A percentile compares a stretch with the other conserved stretches of the same genome.
These are phyloP conservation scores for Muraenolepis orangiensis DNA, from an alignment of 2,797 vertebrate genomes.

Conservation along the genomic window DNA sequence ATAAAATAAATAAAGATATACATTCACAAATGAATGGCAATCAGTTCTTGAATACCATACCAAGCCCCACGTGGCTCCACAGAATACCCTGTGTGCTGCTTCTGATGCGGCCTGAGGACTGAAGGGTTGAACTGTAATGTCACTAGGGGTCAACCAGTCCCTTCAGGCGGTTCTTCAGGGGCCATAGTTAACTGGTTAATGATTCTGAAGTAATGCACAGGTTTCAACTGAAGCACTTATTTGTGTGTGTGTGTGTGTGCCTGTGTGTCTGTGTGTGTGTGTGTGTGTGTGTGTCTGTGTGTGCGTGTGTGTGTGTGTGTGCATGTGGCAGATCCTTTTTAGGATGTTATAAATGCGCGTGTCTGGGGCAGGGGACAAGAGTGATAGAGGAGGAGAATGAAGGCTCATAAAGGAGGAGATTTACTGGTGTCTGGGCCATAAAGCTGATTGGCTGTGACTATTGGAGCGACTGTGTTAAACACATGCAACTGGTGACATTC, in stretches of 20 bases:
- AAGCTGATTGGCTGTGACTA: conserved; percentile 55
- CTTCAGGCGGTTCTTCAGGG: conserved; percentile 10
- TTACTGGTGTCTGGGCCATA: conserved; percentile 43
- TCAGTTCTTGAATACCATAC: background rate
- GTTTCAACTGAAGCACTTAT: conserved; percentile 1
- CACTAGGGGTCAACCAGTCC: background rate
- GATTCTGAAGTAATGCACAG: conserved; percentile 10
- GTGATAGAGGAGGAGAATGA: conserved; percentile 25
- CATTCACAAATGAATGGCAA: background rate
- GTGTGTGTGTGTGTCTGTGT: conserved; percentile 21
- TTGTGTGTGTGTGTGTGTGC: conserved; percentile 19
- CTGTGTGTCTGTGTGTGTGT: conserved; percentile 7
- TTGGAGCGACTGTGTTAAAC: conserved; percentile 10
- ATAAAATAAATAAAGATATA: too few relatives aligned
- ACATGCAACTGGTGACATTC: conserved; percentile 12
- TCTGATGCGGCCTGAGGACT: background rate
- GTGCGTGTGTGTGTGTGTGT: conserved; percentile 6
- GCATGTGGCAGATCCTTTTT: conserved; percentile 35
- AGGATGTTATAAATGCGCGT: conserved; percentile 37
- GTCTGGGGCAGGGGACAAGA: conserved; percentile 29
- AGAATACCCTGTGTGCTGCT: background rate
- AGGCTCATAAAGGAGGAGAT: conserved; percentile 50
- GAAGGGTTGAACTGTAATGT: background rate
- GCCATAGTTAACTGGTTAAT: conserved; percentile 34
- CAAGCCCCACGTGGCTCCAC: background rate